Evolutionary conservation across 2,113 vertebrate species (phyloP), one percentile per base, ranked within the genome.

Genomic region (Apodemus speciosus): DNA sequence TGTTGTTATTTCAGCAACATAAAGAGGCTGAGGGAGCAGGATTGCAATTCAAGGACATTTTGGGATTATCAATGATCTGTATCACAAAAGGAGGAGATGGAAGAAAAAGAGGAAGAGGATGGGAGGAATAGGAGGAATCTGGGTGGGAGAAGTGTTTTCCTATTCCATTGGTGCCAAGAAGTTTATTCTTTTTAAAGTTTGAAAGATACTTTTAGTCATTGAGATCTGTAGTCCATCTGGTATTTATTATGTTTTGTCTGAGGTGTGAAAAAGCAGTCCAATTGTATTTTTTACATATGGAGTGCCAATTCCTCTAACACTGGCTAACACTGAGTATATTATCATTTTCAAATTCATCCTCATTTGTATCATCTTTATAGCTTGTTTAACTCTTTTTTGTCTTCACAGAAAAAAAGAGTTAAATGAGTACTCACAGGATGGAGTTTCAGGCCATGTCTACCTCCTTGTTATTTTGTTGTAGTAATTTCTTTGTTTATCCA

Each of bases 211-310:
- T 92, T 93, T 21, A 51, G 8, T 43, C 2, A 64, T 27, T 85
- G 64, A 81, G 7, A 25, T 75, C 4, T 84, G 91, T 83, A 91
- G 20, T 27, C 40, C 80, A 93, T 79, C 68, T 84, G 69, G 84
- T 94, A 93, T 95, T 79, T 93, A 38, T 90, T 25, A 64, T 81
- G 88, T 77, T 79, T 46, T 79, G 4, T 79, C 51, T 68, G 38
- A 92, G 21, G 30, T 93, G 18, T 83, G 60, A 81, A 81, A 91
- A 94, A 81, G 30, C 23, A 90, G 53, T 85, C 25, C 88, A 72
- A 81, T 88, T 95, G 68, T 38, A n/a, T 85, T 49, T 93, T 75
- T 93, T 68, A 49, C 43, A 40, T 60, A 83, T 72, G 46, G 10
- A 72, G 9, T 77, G 3, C 20, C 88, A 89, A 89, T 77, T 93